Evolutionary conservation across 2,797 vertebrate species (phyloP), one percentile per base, ranked within the genome.

Genomic region (Netta rufina): DNA sequence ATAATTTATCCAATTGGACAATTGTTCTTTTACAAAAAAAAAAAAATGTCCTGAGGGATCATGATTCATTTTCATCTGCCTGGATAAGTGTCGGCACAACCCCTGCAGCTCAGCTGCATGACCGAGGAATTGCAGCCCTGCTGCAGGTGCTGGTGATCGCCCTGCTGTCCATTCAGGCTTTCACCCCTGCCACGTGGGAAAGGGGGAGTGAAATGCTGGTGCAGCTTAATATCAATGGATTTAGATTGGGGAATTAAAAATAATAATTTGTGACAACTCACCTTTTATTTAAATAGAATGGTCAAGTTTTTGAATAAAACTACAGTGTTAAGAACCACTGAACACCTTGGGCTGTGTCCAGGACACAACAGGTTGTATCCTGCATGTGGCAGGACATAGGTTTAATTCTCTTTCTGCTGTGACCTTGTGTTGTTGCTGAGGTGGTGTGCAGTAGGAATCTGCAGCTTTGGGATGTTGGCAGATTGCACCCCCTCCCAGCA

Each of bases 1-100:
- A 91, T 95, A 54, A 95, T 93, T 91, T 89, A 87, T 77, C 85
- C 95, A 75, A 73, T 30, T 82, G 82, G 85, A 61, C 75, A 89
- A 89, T 45, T 87, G 58, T 39, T 92, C 72, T 47, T 93, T 86
- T 28, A 53, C 62, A 32, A 49, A 56, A 66, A 56, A 56, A 83
- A 83, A 71, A 69, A 15, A 33, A 27, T 20, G 51, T 81, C 93
- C 82, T 18, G n/a, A 41, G 69, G 70, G 89, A 80, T 72, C 27
- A 61, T 22, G 51, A 70, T 84, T 76, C 36, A 13, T 56, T 87
- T 94, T 77, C 60, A 39, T 84, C 51, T 60, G 47, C 41, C 83
- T 64, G 47, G 18, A 30, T 27, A 27, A 54, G 38, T 17, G n/a
- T 69, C 20, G 17, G 60, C 32, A 51, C 65, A 76, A 79, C 3